Conservation (phyloP, 2,888 invertebrate species). For the Eristalis tenax region DNA sequence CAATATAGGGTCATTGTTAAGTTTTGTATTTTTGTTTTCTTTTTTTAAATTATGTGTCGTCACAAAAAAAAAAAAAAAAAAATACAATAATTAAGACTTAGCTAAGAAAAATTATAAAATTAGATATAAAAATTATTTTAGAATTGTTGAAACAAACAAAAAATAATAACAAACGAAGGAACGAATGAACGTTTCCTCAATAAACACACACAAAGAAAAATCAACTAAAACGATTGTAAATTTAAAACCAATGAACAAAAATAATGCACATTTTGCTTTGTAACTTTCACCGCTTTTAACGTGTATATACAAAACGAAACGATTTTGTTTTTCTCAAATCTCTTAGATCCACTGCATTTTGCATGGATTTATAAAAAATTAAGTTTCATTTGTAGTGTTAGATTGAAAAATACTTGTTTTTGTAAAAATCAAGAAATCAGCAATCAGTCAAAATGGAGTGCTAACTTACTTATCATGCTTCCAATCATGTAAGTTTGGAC, state of each 20-base stretch:
- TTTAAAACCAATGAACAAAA: background rate
- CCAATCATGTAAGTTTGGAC: no score
- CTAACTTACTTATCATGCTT: no score
- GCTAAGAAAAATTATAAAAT: background rate
- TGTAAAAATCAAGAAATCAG: no score
- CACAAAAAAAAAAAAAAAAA: background rate
- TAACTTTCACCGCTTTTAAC: background rate
- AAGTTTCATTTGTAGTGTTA: no score
- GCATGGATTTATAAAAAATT: no score
- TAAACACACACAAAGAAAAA: background rate
- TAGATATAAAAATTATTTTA: background rate
- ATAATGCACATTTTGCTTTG: background rate
- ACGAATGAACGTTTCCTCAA: background rate
- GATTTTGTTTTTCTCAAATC: background rate
- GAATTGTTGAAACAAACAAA: background rate
- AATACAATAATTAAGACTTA: no score
- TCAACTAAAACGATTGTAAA: conserved; percentile 1
- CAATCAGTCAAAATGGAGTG: no score
- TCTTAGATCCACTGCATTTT: no score
- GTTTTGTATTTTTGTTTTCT: conserved; percentile 27
- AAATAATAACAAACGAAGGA: background rate
- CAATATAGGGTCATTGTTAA: conserved; percentile 39
- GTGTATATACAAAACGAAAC: background rate
- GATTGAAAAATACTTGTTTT: no score
- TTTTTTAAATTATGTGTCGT: background rate